Evolutionary conservation across 1,140 invertebrate genomes (phyloP).

Genomic region (Octopus sinensis): DNA sequence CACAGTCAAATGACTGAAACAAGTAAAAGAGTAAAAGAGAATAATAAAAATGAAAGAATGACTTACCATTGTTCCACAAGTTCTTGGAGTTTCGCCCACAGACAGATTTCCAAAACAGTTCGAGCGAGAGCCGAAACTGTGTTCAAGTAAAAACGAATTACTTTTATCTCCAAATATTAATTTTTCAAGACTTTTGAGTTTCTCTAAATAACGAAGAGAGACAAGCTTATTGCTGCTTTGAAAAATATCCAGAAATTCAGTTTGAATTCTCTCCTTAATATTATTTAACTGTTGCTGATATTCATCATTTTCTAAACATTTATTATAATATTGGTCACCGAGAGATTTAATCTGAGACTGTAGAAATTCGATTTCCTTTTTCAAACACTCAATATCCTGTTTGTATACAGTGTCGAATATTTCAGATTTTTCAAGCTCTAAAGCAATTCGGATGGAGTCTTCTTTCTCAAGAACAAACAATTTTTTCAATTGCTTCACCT

Average conservation of each 20-base stretch:
- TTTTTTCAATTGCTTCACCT: slow-evolving; percentile 11
- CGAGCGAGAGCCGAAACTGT: too few species aligned
- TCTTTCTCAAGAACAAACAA: slow-evolving; percentile 13
- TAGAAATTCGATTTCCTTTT: not conserved
- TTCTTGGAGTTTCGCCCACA: too few species aligned
- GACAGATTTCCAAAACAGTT: too few species aligned
- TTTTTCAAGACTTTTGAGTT: slow-evolving; percentile 6
- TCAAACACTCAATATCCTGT: not conserved
- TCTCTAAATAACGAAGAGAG: not conserved
- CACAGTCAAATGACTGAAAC: too few species aligned
- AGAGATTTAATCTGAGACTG: not conserved
- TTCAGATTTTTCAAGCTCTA: not conserved
- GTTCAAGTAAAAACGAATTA: not conserved
- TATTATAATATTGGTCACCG: not conserved
- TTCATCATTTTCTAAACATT: not conserved
- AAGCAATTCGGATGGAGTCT: slow-evolving; percentile 2
- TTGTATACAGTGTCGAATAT: not conserved
- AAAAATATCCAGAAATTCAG: not conserved
- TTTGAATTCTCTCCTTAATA: not conserved
- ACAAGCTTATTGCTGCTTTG: not conserved
- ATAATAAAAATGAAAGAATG: too few species aligned
- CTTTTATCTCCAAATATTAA: not conserved
- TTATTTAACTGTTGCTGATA: not conserved
- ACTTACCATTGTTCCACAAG: too few species aligned
- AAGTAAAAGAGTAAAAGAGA: too few species aligned